Conservation (phyloP, 2,888 invertebrate genomes). For the Drosophila putrida region DNA sequence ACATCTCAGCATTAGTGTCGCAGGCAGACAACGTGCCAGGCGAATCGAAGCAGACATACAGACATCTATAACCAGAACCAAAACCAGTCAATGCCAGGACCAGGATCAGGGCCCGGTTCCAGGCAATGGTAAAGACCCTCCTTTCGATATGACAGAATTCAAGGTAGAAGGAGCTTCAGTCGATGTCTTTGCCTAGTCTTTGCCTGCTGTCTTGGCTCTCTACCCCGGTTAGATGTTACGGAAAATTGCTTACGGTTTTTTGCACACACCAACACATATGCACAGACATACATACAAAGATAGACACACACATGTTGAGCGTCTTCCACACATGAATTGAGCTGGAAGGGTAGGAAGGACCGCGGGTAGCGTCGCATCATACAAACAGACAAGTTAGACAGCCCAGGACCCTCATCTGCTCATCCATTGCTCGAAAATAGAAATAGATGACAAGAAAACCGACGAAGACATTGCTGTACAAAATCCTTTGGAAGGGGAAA, state of each 20-base stretch:
- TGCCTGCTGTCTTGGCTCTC: slow-evolving; percentile 64
- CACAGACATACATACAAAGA: slow-evolving; percentile 41
- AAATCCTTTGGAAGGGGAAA: slow-evolving; percentile 31
- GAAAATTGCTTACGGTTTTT: slow-evolving; percentile 82
- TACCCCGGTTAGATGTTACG: slow-evolving; percentile 78
- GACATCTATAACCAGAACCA: slow-evolving; percentile 30
- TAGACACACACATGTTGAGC: slow-evolving; percentile 41
- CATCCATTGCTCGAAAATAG: slow-evolving; percentile 77
- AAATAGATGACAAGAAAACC: slow-evolving; percentile 81
- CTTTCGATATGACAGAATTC: slow-evolving; percentile 4
- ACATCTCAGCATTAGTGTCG: slow-evolving; percentile 79
- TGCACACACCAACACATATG: slow-evolving; percentile 59
- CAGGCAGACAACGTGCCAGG: slow-evolving; percentile 73
- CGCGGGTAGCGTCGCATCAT: slow-evolving; percentile 67
- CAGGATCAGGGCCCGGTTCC: slow-evolving; percentile 5
- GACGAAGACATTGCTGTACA: slow-evolving; percentile 66
- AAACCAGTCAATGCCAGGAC: slow-evolving; percentile 70
- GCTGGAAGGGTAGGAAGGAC: slow-evolving; percentile 21
- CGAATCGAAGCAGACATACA: slow-evolving; percentile 63
- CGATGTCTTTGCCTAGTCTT: slow-evolving; percentile 61
- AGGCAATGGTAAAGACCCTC: slow-evolving; percentile 4
- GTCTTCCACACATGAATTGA: slow-evolving; percentile 70
- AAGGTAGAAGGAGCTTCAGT: slow-evolving; percentile 42
- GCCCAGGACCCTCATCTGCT: slow-evolving; percentile 79
- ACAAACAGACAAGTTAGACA: slow-evolving; percentile 81